Base-by-base conservation (phyloP, 1,140 invertebrate species). In the Callitettix versicolor region DNA sequence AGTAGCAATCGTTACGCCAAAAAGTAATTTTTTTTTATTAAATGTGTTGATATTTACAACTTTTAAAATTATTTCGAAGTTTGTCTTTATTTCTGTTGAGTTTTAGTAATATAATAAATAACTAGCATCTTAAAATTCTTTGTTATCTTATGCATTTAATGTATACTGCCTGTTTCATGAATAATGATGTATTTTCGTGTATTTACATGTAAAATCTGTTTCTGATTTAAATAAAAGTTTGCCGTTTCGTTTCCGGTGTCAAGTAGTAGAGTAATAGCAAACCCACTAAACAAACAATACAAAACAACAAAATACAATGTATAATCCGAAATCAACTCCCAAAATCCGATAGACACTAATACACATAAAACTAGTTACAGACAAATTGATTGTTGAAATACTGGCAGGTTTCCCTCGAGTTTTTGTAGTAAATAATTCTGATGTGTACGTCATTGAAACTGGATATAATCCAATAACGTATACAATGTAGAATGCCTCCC, bases 201-300 rank as follows among this genome's bases (percentile, higher is more conserved):
- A n/a, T n/a, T n/a, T n/a, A n/a, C n/a, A n/a, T n/a, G n/a, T n/a
- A n/a, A n/a, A n/a, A n/a, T n/a, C n/a, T n/a, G n/a, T 49, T 24
- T 12, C 47, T 26, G 11, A 75, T 73, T 26, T 72, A 67, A 1
- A 53, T 58, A 18, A 75, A 73, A 1, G 65, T 73, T 40, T 71
- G 71, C 24, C 69, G 68, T 53, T 73, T 75, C 1, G 73, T 76
- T 54, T 76, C 73, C 0, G 70, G 73, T 14, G 74, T 60, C 33
- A 61, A 65, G 3, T 63, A 54, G 3, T 64, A 58, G 15, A 72
- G 67, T 50, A 71, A 70, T 3, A 70, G 3, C 2, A 34, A 44
- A 1, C 50, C 58, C 1, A 38, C 1, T 12, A 59, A 14, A 44
- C 58, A 49, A 59, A 56, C 26, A 44, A 2, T 0, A 49, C 40